Base-by-base conservation (phyloP, 2,888 invertebrate species). In the Ormyrus nitidulus region DNA sequence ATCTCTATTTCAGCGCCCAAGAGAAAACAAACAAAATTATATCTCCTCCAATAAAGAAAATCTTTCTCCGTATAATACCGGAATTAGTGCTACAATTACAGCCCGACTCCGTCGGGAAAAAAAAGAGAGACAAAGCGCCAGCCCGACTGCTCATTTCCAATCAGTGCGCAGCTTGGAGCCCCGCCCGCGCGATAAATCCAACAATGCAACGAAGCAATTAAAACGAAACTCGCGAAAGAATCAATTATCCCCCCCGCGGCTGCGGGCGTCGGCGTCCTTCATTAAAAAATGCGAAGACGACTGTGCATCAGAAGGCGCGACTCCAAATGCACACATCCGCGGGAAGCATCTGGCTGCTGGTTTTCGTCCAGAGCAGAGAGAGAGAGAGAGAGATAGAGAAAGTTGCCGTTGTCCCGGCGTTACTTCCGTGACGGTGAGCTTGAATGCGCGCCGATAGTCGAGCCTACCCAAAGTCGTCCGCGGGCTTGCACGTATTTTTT, bases 401-500 rank as follows among this genome's bases (percentile, higher is more conserved):
- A 73, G 44, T 13, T 85, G 85, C 87, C 88, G 90, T 90, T 91
- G 90, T 91, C 87, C 89, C 87, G 87, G 85, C 87, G 89, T 91
- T 91, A 91, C 88, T 91, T 91, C 91, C 90, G 87, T 89, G 85
- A 90, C 90, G 88, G 86, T 90, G 90, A 89, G 88, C 90, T 88
- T 89, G 86, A 91, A 91, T 90, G 87, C 87, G 87, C 88, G 87
- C 88, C 89, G 90, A 90, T 90, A 89, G 89, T 88, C 88, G 89
- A 89, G 90, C 89, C 89, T 90, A 90, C 87, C 89, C 87, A 88
- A 89, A 90, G 89, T 89, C 88, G 89, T 87, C 87, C 86, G 86
- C 87, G 49, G 70, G 46, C 62, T 56, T 88, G 86, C 86, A 85
- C 88, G 34, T 34, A 34, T 34, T 34, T 34, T 34, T 34, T 34